A percentile compares a stretch with the other conserved stretches of the same genome.
Conservation (phyloP, 2,797 vertebrate species). For the Thamnophis elegans region DNA sequence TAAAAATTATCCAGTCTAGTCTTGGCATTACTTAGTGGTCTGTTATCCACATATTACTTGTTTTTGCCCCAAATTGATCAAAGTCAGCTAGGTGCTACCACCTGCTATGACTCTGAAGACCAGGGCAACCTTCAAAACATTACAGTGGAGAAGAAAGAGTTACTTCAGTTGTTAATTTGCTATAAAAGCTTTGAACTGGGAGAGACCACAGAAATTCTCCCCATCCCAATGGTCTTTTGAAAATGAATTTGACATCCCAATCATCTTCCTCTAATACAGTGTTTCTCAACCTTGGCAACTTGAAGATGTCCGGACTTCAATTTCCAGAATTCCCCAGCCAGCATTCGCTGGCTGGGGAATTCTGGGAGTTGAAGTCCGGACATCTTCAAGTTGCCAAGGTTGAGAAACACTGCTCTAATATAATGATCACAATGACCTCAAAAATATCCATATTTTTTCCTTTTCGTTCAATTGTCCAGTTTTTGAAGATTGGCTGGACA, state of each 20-base stretch:
- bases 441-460: not conserved
- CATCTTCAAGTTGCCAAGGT: too few species aligned
- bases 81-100: not conserved
- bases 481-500: not conserved
- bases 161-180: not conserved
- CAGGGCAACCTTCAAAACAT: not conserved
- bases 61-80: not conserved
- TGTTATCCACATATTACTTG: not conserved
- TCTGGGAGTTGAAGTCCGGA: too few species aligned
- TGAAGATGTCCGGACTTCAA: too few species aligned
- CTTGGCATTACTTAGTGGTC: not conserved
- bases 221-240: not conserved
- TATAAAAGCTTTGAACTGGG: not conserved
- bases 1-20: not conserved
- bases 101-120: not conserved
- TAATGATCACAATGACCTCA: not conserved
- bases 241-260: not conserved
- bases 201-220: not conserved
- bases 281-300: too few species aligned
- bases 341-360: too few species aligned
- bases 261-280: not conserved
- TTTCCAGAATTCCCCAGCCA: too few species aligned
- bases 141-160: not conserved
- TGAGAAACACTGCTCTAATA: too few species aligned
- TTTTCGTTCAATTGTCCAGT: not conserved